Base-by-base conservation (phyloP, 1,140 invertebrate species). In the Leptinotarsa lineolata region DNA sequence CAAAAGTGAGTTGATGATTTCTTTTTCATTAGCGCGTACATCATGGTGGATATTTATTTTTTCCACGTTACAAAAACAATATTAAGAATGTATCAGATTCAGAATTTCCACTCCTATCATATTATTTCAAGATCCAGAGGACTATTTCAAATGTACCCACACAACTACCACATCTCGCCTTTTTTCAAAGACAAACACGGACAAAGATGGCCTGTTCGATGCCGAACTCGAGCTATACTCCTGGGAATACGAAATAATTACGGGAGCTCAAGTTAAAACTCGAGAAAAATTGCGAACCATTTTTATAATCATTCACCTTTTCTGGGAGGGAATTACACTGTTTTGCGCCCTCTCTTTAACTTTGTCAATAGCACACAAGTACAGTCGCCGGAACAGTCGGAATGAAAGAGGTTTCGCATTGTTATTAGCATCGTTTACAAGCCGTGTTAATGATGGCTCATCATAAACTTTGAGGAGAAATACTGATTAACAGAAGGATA, bases 281-380 rank as follows among this genome's bases (percentile, higher is more conserved):
- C 78, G 80, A 81, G 80, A 81, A 81, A 81, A 81, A 81, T 80
- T 80, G 80, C 76, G 76, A 76, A 75, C 79, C 80, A 81, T 81
- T 81, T 81, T 81, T 80, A 80, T 81, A 79, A 81, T 81, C 80
- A 79, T 81, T 81, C 80, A 81, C 80, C 80, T 81, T 81, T 81
- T 77, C 66, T 72, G 72, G 76, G 73, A 78, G 75, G 74, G 76
- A 78, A 76, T 78, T 76, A 77, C 74, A 76, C 72, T 73, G 71
- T 74, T 66, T 39, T 74, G 46, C 54, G 15, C 70, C 46, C 73
- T 68, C 24, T 66, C 45, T 74, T 66, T 45, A 65, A 39, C 68
- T 64, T 70, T 71, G 18, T 24, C 66, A 15, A 68, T 48, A 48
- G 46, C 22, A 64, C 24, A 12, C 21, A 64, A 64, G 21, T 18